Evolutionary conservation across 2,113 vertebrate genomes (phyloP).

Genomic region (Aegotheles bennettii): DNA sequence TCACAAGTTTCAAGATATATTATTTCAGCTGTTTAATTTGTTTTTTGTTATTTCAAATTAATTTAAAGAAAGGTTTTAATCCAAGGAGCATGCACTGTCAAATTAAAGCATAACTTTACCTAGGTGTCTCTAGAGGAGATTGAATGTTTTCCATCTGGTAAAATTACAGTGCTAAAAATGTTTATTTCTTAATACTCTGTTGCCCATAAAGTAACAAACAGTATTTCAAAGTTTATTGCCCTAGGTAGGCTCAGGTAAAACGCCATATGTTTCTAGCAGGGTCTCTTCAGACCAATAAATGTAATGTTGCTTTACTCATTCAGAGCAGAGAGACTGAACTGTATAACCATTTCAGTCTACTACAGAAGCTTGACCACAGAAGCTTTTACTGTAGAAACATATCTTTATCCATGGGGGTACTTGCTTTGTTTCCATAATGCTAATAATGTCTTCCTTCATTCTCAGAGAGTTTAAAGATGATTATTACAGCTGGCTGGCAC

Average conservation of each 20-base stretch:
- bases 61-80: slow-evolving; percentile 3
- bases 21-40: slow-evolving; percentile 37
- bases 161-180: neutral
- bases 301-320: slow-evolving; percentile 5
- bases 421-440: slow-evolving; percentile 27
- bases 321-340: neutral
- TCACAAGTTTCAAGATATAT: slow-evolving; percentile 54
- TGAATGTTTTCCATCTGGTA: slow-evolving; percentile 1
- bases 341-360: slow-evolving; percentile 14
- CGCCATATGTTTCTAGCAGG: neutral
- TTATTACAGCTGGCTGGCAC: slow-evolving; percentile 35
- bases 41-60: slow-evolving; percentile 45
- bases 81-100: neutral
- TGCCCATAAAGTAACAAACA: slow-evolving; percentile 32
- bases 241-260: neutral
- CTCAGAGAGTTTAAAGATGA: neutral
- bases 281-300: slow-evolving; percentile 24
- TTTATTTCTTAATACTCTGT: neutral
- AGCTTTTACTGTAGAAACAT: neutral
- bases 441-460: slow-evolving; percentile 30
- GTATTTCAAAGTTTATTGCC: slow-evolving; percentile 42
- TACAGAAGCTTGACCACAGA: neutral
- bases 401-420: neutral
- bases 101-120: neutral
- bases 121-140: neutral